These are phyloP conservation scores for Neolamprologus hecqui DNA, from an alignment of 2,113 vertebrate genomes.

Conservation along the genomic window DNA sequence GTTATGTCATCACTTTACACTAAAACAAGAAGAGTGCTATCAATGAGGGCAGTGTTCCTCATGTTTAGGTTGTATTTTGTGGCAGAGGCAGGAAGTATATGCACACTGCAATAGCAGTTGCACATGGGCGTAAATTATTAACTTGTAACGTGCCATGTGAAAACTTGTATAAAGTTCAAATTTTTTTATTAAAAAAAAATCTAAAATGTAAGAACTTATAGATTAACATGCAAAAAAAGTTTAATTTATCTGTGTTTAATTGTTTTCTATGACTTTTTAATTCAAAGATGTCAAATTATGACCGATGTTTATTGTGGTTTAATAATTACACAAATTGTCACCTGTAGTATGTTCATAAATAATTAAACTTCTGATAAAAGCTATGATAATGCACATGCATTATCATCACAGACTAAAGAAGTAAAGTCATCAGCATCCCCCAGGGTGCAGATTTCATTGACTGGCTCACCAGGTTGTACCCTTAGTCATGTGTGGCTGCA, in stretches of 20 bases:
- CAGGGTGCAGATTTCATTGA: not conserved
- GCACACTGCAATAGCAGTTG: not conserved
- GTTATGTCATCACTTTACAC: not conserved
- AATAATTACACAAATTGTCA: not conserved
- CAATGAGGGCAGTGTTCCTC: not conserved
- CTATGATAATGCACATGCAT: not conserved
- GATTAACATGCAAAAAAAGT: not conserved
- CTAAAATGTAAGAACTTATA: not conserved
- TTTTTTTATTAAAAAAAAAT: not conserved
- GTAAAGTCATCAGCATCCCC: not conserved
- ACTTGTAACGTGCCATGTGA: not conserved
- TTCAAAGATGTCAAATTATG: not conserved
- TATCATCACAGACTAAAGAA: not conserved
- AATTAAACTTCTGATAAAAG: not conserved
- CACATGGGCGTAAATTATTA: not conserved
- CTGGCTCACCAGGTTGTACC: not conserved
- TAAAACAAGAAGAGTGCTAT: not conserved
- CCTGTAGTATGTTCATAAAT: not conserved
- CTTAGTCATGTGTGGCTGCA: not conserved
- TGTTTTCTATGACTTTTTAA: not conserved
- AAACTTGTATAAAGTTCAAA: not conserved
- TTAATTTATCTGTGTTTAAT: not conserved
- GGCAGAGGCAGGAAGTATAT: not conserved
- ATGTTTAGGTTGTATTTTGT: not conserved
- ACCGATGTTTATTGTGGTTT: not conserved